Percentiles rank a stretch among this genome's conserved stretches.
phyloP scores from a whole-genome alignment of 2,797 vertebrate genomes.

The Lithobates pipiens region DNA sequence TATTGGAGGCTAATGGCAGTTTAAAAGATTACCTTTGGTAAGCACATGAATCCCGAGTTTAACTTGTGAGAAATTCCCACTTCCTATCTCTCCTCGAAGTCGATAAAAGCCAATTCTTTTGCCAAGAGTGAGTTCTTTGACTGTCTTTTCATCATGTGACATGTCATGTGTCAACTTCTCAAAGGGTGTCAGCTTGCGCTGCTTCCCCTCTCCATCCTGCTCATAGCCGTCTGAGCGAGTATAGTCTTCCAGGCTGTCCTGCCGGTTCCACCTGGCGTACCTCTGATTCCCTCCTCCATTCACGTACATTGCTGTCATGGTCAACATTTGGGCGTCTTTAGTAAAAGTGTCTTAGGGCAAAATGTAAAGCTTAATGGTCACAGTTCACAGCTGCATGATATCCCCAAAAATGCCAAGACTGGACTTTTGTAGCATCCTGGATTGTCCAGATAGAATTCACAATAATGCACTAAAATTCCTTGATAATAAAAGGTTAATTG shows the following conservation, averaged over 20 bases:
- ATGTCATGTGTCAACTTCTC: constrained; percentile 92
- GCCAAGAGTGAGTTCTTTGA: constrained; percentile 91
- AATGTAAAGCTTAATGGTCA: constrained; percentile 32
- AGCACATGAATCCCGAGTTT: constrained; percentile 95
- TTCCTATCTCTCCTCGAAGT: constrained; percentile 93
- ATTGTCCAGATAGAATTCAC: neutral
- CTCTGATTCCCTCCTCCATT: constrained; percentile 78
- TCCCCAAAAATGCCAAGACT: neutral
- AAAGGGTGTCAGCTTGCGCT: constrained; percentile 85
- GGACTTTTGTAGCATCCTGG: neutral
- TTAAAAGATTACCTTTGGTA: constrained; percentile 87
- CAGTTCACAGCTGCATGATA: constrained; percentile 16
- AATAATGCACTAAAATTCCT: neutral
- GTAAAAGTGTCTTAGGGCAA: constrained; percentile 26
- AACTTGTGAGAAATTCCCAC: constrained; percentile 97
- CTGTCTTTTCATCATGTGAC: constrained; percentile 93
- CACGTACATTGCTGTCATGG: constrained; percentile 89
- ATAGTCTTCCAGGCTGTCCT: constrained; percentile 85
- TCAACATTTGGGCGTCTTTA: constrained; percentile 69
- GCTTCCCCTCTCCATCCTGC: constrained; percentile 78
- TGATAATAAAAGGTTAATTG: constrained; percentile 14
- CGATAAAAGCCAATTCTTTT: constrained; percentile 95
- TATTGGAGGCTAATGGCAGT: neutral
- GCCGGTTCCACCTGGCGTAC: constrained; percentile 79
- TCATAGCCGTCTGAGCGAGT: constrained; percentile 63